Conservation (phyloP, 2,113 vertebrate species). For the Daubentonia madagascariensis region DNA sequence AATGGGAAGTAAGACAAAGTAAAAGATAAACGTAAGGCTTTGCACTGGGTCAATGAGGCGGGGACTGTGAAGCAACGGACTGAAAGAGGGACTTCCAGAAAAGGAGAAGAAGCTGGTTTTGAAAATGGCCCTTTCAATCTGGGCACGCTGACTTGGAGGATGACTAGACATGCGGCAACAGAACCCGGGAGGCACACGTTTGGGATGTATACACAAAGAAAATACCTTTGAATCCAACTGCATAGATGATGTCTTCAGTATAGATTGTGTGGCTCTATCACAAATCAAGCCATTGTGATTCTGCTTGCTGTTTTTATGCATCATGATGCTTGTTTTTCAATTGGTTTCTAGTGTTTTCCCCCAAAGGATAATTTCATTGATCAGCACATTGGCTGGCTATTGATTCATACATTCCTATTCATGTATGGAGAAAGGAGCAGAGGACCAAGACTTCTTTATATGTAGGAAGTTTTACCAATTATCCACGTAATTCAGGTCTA, state of each 20-base stretch:
- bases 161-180: background rate
- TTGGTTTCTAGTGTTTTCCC: background rate
- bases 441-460: background rate
- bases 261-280: background rate
- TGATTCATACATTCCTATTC: background rate
- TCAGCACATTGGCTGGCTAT: background rate
- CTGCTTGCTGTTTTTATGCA: background rate
- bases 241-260: background rate
- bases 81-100: background rate
- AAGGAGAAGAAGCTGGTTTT: background rate
- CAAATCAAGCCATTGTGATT: background rate
- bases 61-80: background rate
- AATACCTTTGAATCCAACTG: background rate
- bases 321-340: slow-evolving; percentile 2
- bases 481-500: background rate
- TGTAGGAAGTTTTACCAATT: background rate
- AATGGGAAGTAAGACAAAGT: background rate
- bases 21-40: background rate
- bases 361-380: slow-evolving; percentile 39
- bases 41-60: background rate
- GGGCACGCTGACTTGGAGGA: background rate
- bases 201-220: background rate
- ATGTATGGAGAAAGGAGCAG: background rate
- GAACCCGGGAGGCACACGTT: background rate
- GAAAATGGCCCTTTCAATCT: background rate